These are phyloP conservation scores for Arctia plantaginis DNA, from an alignment of 2,888 invertebrate species.

Conservation along the genomic window DNA sequence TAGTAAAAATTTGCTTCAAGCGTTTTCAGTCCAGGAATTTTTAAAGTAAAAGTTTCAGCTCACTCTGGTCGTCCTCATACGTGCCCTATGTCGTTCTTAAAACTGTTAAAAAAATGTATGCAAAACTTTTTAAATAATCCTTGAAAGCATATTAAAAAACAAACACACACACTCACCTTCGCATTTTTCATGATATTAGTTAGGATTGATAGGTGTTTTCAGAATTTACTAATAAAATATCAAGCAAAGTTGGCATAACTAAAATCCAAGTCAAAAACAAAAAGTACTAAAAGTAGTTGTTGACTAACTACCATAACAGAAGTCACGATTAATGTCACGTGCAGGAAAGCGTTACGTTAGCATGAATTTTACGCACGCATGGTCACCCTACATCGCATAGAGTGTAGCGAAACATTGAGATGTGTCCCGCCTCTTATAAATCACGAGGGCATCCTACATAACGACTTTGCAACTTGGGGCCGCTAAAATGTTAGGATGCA, in stretches of 20 bases:
- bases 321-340: constrained; percentile 28
- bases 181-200: too few species aligned
- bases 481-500: constrained; percentile 41
- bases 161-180: too few species aligned
- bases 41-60: too few species aligned
- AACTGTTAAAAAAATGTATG: too few species aligned
- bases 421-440: constrained; percentile 62
- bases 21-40: too few species aligned
- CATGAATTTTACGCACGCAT: constrained; percentile 46
- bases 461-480: constrained; percentile 48
- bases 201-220: too few species aligned
- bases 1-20: too few species aligned
- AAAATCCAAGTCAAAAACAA: not conserved
- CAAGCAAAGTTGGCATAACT: not conserved
- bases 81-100: too few species aligned
- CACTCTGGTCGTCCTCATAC: too few species aligned
- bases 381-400: constrained; percentile 53
- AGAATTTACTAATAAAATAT: not conserved
- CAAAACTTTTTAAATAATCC: too few species aligned
- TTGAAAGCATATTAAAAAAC: too few species aligned
- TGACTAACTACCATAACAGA: constrained; percentile 30
- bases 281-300: constrained; percentile 11
- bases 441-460: constrained; percentile 58
- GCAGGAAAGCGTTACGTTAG: constrained; percentile 25
- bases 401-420: constrained; percentile 59